These are phyloP conservation scores for Sorex maritimensis DNA, from an alignment of 2,797 vertebrate genomes.

Conservation along the genomic window DNA sequence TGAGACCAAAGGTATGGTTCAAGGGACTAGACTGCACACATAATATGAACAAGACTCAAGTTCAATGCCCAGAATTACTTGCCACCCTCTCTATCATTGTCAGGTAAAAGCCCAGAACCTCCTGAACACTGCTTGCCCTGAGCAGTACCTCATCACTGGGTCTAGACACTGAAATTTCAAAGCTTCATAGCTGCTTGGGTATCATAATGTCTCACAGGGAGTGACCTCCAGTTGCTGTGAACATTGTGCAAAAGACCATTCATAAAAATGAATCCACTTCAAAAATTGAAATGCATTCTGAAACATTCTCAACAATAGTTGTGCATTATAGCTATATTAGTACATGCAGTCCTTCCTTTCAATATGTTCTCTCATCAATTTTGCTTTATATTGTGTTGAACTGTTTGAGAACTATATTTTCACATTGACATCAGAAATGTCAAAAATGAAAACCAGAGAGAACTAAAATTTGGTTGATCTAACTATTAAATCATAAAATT, in stretches of 20 bases:
- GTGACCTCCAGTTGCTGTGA: too few species aligned
- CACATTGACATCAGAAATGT: slow-evolving; percentile 17
- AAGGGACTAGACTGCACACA: too few species aligned
- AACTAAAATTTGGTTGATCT: not conserved
- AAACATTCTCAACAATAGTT: not conserved
- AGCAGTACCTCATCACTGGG: too few species aligned
- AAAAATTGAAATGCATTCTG: slow-evolving; percentile 34
- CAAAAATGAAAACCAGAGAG: not conserved
- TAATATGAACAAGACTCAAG: too few species aligned
- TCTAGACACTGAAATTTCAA: too few species aligned
- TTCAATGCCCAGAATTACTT: too few species aligned
- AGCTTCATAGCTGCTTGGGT: too few species aligned
- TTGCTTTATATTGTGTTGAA: slow-evolving; percentile 30
- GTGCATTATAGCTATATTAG: slow-evolving; percentile 38
- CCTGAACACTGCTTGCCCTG: too few species aligned
- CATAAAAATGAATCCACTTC: not conserved
- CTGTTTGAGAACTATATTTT: slow-evolving; percentile 20
- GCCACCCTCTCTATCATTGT: too few species aligned
- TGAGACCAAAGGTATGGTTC: not conserved
- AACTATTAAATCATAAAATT: not conserved
- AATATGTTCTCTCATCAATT: slow-evolving; percentile 34
- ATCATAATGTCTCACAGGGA: too few species aligned
- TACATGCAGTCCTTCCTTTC: not conserved
- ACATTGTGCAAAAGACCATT: not conserved
- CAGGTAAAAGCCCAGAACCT: too few species aligned